Base-by-base conservation (phyloP, 92 coral and sea anemone species). In the Blastomussa wellsi region DNA sequence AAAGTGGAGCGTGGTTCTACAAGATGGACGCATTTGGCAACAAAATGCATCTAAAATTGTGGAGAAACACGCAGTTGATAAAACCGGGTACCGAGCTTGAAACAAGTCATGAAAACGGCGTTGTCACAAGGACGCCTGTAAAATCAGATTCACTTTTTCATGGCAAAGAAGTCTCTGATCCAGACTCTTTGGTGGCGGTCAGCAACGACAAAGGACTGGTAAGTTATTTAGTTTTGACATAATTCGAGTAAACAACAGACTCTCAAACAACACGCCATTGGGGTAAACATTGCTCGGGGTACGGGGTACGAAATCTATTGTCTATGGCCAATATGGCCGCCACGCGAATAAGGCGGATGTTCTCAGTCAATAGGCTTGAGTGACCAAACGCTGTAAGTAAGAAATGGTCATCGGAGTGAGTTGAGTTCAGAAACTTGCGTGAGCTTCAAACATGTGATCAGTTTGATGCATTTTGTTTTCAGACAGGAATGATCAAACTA, bases 141-240 rank as follows among this genome's bases (percentile, higher is more conserved):
- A 64, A 44, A 19, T 5, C 59, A 35, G 62, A 84, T 62, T 64
- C 76, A 26, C 66, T 29, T 44, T 84, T 77, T 44, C 75, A 53
- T 66, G 88, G 88, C 0, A 77, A 11, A 76, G 76, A 62, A 16
- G 16, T 53, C 2, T 76, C 82, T 36, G 88, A 84, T 22, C 75
- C 82, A 64, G 52, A 28, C 41, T 84, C 88, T 62, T 47, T 76
- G 0, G 88, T 66, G 16, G 88, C 88, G 44, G n/a, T 84, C 0
- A 66, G 88, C 59, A 76, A 76, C n/a, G 88, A 66, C 11, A 47
- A 77, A 1, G 88, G 88, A 13, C 67, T 84, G 88, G 88, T 84
- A 4, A 76, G 88, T 13, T 13, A 5, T 19, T 53, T 53, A 57
- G 0, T 44, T 44, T 44, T 8, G 12, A 3, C 12, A 3, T 44